Evolutionary conservation across 2,113 vertebrate genomes (phyloP), one percentile per base, ranked within the genome.

Genomic region (Salvelinus fontinalis): DNA sequence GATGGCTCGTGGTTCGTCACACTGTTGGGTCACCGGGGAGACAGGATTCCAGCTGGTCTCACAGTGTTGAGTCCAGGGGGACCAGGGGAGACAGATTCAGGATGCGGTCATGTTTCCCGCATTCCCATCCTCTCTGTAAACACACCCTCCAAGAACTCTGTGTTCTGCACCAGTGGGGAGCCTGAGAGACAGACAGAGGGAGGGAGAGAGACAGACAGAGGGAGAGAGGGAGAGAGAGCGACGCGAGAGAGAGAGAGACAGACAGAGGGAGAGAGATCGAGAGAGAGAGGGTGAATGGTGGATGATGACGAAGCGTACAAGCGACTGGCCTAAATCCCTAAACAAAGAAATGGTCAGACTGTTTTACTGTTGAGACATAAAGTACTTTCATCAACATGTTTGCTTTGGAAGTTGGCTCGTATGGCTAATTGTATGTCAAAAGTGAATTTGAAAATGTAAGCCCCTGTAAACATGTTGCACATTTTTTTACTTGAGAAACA

Each of bases 101-200:
- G 39, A 44, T 44, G 34, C 39, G 2, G 39, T 84, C 75, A 22
- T 59, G 67, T 75, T 66, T 64, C 71, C 74, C 59, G 65, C 64
- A 27, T 71, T 76, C 20, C 59, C 79, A 79, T 79, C 74, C 79
- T 77, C 80, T 79, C 82, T 75, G 80, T 83, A 76, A 79, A 76
- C 73, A 79, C 27, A 73, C 64, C 27, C 59, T 62, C 59, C 5
- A 22, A 22, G 59, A 22, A 62, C 59, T 24, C n/a, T 0, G 16
- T 11, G 59, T 8, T 8, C 59, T 62, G n/a, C n/a, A 11, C 16
- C 59, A 62, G 59, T 54, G 16, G 34, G 49, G 70, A 51, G 20
- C 44, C 26, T 29, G 48, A 39, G 26, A 39, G 8, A 16, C 13
- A 27, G 9, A 34, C 9, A 66, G 22, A 20, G 8, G n/a, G 22